Evolutionary conservation across 2,888 invertebrate genomes (phyloP).

Genomic region (Drosophila quinaria): DNA sequence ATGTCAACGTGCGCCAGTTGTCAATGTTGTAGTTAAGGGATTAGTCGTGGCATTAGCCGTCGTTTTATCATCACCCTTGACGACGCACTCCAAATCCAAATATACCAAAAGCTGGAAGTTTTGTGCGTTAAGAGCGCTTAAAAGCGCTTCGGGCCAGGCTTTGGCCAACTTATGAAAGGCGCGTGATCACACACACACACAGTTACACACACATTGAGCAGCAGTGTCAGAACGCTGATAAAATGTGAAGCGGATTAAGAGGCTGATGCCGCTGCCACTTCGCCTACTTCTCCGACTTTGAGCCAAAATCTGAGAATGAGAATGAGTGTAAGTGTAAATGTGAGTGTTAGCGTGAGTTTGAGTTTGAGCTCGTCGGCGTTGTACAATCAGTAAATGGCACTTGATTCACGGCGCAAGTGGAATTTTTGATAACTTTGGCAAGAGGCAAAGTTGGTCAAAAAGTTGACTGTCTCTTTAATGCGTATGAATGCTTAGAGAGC

Average conservation of each 20-base stretch:
- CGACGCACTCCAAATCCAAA: conserved; percentile 24
- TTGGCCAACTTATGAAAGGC: conserved; percentile 75
- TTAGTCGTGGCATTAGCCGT: conserved; percentile 76
- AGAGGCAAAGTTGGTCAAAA: conserved; percentile 74
- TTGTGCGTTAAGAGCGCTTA: conserved; percentile 69
- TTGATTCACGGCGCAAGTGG: conserved; percentile 82
- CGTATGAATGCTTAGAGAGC: conserved; percentile 70
- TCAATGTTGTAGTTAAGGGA: conserved; percentile 79
- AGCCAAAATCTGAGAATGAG: neutral
- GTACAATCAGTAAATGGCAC: conserved; percentile 81
- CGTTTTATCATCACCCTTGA: conserved; percentile 65
- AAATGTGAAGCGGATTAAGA: conserved; percentile 81
- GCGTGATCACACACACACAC: conserved; percentile 53
- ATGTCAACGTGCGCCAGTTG: conserved; percentile 59
- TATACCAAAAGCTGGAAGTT: conserved; percentile 44
- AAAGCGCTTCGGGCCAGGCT: conserved; percentile 71
- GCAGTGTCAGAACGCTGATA: conserved; percentile 78
- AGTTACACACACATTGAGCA: conserved; percentile 38
- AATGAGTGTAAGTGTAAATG: neutral
- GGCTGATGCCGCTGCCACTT: conserved; percentile 24
- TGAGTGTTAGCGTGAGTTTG: neutral
- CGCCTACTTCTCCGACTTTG: conserved; percentile 5
- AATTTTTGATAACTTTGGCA: conserved; percentile 80
- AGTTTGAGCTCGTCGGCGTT: conserved; percentile 43
- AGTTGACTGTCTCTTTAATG: conserved; percentile 77